phyloP scores from a whole-genome alignment of 2,888 invertebrate species.

The Hypena proboscidalis region DNA sequence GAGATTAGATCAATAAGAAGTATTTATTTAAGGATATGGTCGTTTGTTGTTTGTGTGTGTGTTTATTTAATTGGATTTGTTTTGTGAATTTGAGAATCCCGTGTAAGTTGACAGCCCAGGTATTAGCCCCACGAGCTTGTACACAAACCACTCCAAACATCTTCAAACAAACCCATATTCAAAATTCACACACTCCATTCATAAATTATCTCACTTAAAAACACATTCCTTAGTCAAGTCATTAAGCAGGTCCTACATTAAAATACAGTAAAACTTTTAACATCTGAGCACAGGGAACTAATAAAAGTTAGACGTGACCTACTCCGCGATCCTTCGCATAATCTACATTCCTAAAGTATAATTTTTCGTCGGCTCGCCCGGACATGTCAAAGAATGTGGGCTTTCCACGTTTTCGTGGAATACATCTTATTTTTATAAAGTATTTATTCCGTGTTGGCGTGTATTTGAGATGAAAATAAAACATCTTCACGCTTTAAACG shows the following conservation, averaged over 20 bases:
- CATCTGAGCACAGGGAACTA: slow-evolving; percentile 49
- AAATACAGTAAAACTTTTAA: slow-evolving; percentile 35
- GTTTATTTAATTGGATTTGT: too few relatives aligned
- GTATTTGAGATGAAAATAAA: too few relatives aligned
- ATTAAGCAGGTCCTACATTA: slow-evolving; percentile 31
- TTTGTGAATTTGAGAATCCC: too few relatives aligned
- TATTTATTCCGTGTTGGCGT: not conserved
- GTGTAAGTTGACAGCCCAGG: too few relatives aligned
- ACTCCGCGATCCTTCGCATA: slow-evolving; percentile 25
- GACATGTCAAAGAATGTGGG: slow-evolving; percentile 9
- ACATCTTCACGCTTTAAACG: too few relatives aligned
- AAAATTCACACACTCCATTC: too few relatives aligned
- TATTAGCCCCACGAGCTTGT: too few relatives aligned
- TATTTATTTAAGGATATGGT: too few relatives aligned
- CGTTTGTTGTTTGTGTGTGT: too few relatives aligned
- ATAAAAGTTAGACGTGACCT: slow-evolving; percentile 63
- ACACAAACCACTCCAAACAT: too few relatives aligned
- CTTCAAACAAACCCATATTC: too few relatives aligned
- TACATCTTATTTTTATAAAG: slow-evolving; percentile 7
- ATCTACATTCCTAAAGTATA: slow-evolving; percentile 51
- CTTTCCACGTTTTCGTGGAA: slow-evolving; percentile 10
- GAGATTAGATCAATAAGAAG: too few relatives aligned
- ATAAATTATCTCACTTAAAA: not conserved
- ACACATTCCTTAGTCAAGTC: slow-evolving; percentile 9
- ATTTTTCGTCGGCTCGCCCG: slow-evolving; percentile 14